Percentiles rank a stretch among this genome's conserved stretches.
Conservation (phyloP, 2,113 vertebrate genomes). For the Vanacampus margaritifer region DNA sequence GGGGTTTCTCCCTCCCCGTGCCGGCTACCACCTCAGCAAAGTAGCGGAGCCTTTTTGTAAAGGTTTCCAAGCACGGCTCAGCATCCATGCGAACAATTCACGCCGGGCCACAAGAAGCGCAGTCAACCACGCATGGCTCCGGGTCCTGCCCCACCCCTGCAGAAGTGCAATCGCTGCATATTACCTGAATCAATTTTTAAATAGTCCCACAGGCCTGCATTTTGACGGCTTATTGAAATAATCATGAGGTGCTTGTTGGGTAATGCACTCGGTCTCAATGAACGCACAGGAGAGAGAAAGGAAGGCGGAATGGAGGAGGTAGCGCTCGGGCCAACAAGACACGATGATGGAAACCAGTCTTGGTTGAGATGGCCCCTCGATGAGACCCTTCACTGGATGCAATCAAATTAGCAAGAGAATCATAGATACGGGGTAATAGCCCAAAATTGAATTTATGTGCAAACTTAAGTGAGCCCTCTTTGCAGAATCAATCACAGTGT, state of each 20-base stretch:
- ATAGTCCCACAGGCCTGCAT: slow-evolving; percentile 47
- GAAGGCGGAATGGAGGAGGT: slow-evolving; percentile 33
- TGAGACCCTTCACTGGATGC: slow-evolving; percentile 68
- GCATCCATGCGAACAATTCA: slow-evolving; percentile 43
- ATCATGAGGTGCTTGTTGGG: slow-evolving; percentile 64
- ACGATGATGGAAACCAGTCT: slow-evolving; percentile 59
- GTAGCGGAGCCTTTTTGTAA: background rate
- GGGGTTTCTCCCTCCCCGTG: slow-evolving; percentile 33
- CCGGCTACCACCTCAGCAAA: slow-evolving; percentile 31
- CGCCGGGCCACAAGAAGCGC: slow-evolving; percentile 47
- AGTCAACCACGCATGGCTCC: slow-evolving; percentile 45
- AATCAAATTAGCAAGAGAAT: slow-evolving; percentile 75
- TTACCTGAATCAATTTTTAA: slow-evolving; percentile 62
- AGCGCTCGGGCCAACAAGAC: slow-evolving; percentile 37
- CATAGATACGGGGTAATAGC: slow-evolving; percentile 71
- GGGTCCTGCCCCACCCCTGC: slow-evolving; percentile 29
- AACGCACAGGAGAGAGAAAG: slow-evolving; percentile 9
- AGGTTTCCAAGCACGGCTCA: slow-evolving; percentile 8
- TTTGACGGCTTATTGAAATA: slow-evolving; percentile 66
- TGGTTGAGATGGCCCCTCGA: slow-evolving; percentile 57
- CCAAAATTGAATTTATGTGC: slow-evolving; percentile 71
- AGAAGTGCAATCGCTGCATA: slow-evolving; percentile 54
- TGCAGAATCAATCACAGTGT: slow-evolving; percentile 64
- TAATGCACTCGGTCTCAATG: slow-evolving; percentile 57
- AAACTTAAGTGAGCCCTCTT: slow-evolving; percentile 60